These are phyloP conservation scores for Ceramica pisi DNA, from an alignment of 2,888 invertebrate genomes.

Conservation along the genomic window DNA sequence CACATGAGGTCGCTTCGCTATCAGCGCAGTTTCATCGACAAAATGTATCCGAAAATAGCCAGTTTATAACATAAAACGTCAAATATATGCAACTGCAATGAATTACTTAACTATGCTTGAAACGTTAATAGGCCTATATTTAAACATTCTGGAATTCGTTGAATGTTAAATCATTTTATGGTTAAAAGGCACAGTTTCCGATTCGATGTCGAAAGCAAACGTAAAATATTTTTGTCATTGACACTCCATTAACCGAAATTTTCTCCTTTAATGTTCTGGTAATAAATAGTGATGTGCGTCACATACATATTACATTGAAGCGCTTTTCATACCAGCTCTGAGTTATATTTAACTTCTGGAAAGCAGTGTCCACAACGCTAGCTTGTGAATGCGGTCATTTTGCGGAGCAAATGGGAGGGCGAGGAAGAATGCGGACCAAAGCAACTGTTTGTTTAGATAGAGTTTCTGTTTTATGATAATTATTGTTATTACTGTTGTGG, in stretches of 20 bases:
- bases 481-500: slow-evolving; percentile 65
- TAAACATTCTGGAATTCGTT: slow-evolving; percentile 52
- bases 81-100: slow-evolving; percentile 67
- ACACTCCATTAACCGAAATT: slow-evolving; percentile 63
- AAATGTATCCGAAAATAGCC: slow-evolving; percentile 76
- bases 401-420: slow-evolving; percentile 64
- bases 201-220: slow-evolving; percentile 40
- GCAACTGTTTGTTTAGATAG: slow-evolving; percentile 70
- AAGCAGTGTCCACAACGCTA: slow-evolving; percentile 39
- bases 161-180: slow-evolving; percentile 63
- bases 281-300: slow-evolving; percentile 61
- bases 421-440: slow-evolving; percentile 66
- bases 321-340: slow-evolving; percentile 37
- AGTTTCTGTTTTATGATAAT: slow-evolving; percentile 62
- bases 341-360: slow-evolving; percentile 45
- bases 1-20: slow-evolving; percentile 70
- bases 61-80: slow-evolving; percentile 73
- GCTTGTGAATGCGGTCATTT: slow-evolving; percentile 72
- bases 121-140: slow-evolving; percentile 58
- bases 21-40: slow-evolving; percentile 79
- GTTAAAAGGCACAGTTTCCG: slow-evolving; percentile 38
- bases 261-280: slow-evolving; percentile 52
- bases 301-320: slow-evolving; percentile 55
- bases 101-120: slow-evolving; percentile 70
- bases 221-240: slow-evolving; percentile 65